phyloP scores from a whole-genome alignment of 2,888 invertebrate species.

The Acleris literana region DNA sequence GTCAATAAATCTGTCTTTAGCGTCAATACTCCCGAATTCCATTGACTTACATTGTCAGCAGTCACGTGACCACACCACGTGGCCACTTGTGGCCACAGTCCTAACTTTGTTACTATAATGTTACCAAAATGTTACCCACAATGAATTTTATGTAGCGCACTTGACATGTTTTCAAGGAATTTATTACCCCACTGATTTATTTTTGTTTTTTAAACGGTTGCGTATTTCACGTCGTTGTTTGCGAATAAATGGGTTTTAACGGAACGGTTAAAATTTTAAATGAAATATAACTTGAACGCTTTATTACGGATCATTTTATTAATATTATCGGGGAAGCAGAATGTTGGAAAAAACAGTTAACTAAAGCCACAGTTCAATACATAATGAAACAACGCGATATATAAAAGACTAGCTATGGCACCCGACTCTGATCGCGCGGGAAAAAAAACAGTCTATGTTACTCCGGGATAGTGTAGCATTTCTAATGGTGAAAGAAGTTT shows the following conservation, averaged over 20 bases:
- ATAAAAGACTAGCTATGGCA: too few relatives aligned
- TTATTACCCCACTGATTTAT: constrained; percentile 31
- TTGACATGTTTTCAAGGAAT: constrained; percentile 20
- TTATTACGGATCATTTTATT: too few relatives aligned
- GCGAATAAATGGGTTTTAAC: neutral
- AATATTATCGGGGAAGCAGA: too few relatives aligned
- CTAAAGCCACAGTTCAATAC: too few relatives aligned
- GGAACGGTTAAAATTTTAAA: neutral
- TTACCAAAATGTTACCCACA: constrained; percentile 30
- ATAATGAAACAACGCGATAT: too few relatives aligned
- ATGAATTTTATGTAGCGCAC: constrained; percentile 43
- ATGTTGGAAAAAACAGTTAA: too few relatives aligned
- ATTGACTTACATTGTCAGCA: constrained; percentile 42
- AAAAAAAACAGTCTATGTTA: too few relatives aligned
- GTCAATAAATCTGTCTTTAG: constrained; percentile 46
- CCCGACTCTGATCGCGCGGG: too few relatives aligned
- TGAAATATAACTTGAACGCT: neutral
- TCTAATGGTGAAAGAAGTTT: too few relatives aligned
- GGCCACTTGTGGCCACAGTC: constrained; percentile 3
- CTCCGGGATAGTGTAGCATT: too few relatives aligned
- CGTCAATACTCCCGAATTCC: constrained; percentile 47
- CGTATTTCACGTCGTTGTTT: constrained; percentile 10
- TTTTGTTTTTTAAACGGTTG: constrained; percentile 13
- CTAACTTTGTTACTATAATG: too few relatives aligned
- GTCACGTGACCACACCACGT: constrained; percentile 21